phyloP scores from a whole-genome alignment of 2,113 vertebrate genomes.

The Pongo abelii region DNA sequence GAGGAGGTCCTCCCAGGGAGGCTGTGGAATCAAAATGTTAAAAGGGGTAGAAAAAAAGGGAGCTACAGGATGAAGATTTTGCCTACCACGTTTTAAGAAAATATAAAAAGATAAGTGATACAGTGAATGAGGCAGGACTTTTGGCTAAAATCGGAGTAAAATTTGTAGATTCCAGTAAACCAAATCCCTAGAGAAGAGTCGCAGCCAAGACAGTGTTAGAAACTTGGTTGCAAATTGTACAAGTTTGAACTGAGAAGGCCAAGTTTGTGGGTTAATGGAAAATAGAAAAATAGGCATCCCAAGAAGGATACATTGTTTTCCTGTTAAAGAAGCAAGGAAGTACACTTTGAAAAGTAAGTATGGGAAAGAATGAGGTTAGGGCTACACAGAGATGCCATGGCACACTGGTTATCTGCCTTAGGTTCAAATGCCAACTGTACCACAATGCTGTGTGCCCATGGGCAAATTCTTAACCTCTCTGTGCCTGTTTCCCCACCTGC shows the following conservation, averaged over 20 bases:
- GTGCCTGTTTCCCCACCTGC: background rate
- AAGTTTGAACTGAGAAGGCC: background rate
- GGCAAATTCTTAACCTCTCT: background rate
- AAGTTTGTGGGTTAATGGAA: background rate
- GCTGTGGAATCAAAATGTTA: background rate
- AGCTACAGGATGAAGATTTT: slow-evolving; percentile 7
- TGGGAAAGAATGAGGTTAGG: background rate
- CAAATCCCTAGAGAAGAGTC: background rate
- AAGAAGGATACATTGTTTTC: background rate
- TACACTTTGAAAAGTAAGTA: background rate
- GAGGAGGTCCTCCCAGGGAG: background rate
- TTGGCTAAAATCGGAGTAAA: background rate
- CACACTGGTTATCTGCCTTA: too few species aligned
- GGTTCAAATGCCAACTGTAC: background rate
- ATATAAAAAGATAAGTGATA: background rate
- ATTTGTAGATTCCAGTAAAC: background rate
- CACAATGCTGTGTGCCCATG: background rate
- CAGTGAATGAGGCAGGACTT: background rate
- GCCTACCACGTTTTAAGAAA: background rate
- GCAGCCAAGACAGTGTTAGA: background rate
- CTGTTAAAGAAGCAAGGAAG: background rate
- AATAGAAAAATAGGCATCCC: slow-evolving; percentile 7
- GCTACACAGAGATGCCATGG: background rate
- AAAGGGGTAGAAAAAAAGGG: background rate
- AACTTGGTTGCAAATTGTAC: background rate